Evolutionary conservation across 2,888 invertebrate genomes (phyloP), one percentile per base, ranked within the genome.

Genomic region (Drosophila demipolita): DNA sequence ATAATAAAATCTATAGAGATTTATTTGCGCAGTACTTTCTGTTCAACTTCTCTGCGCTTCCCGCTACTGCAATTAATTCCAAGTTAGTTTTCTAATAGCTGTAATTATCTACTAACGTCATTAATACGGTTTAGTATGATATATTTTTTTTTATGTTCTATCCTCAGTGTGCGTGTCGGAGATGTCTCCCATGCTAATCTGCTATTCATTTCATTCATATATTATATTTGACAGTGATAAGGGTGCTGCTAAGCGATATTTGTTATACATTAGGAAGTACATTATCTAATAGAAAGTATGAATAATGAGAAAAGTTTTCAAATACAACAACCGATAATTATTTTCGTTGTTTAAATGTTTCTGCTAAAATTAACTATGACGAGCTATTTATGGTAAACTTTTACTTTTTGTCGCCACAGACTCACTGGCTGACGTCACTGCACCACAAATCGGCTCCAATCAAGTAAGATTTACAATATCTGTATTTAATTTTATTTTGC

Each of bases 301-400:
- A 36, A 49, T 17, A 55, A 26, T 40, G 36, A 48, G 38, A 26
- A 66, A 58, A 42, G 26, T n/a, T 60, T 36, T 35, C n/a, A 17
- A 36, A 52, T 12, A 49, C 7, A 42, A 26, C 32, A 38, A 23
- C 45, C 17, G 12, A 49, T 29, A 40, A 60, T 40, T 29, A 60
- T 54, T 60, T 40, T 33, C 42, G 32, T 49, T 29, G 35, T 32
- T 23, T 3, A 23, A 53, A 67, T 48, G 15, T 26, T n/a, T 6
- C 15, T 52, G 20, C 26, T 17, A 35, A 38, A 40, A 38, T 45
- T 8, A 54, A 69, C n/a, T 38, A 61, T 52, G 29, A 52, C 15
- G 52, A 38, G 9, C 23, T 50, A 32, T 53, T 17, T 62, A 68
- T 55, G 49, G 60, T 49, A 38, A 61, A 70, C 70, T 70, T 70